Conservation (phyloP, 2,113 vertebrate genomes). For the Antechinus flavipes region DNA sequence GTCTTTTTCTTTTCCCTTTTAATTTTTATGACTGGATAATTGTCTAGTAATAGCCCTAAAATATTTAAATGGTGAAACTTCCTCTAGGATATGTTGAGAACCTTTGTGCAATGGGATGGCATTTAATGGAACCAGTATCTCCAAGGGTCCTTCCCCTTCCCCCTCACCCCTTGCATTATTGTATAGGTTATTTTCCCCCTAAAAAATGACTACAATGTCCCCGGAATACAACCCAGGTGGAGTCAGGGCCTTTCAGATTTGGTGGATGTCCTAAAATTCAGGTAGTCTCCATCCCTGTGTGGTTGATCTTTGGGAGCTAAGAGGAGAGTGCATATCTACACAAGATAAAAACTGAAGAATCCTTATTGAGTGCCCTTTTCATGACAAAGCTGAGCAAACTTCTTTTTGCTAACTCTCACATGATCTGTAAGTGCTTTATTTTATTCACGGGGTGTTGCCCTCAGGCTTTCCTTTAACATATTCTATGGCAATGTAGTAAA, state of each 20-base stretch:
- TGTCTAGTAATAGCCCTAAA: neutral
- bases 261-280: neutral
- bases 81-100: neutral
- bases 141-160: neutral
- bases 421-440: neutral
- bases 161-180: neutral
- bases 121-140: neutral
- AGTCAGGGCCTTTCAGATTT: neutral
- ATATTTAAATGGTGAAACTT: neutral
- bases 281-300: neutral
- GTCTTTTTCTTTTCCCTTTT: neutral
- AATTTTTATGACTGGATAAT: neutral
- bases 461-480: neutral
- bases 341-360: neutral
- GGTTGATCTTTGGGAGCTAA: neutral
- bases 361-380: neutral
- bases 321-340: neutral
- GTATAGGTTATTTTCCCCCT: neutral
- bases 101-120: neutral
- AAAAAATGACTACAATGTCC: neutral
- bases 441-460: neutral
- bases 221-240: neutral
- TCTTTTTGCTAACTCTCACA: neutral
- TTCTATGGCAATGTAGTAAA: neutral
- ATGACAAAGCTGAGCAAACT: neutral